phyloP scores from a whole-genome alignment of 2,797 vertebrate genomes.

The Glossophaga mutica region DNA sequence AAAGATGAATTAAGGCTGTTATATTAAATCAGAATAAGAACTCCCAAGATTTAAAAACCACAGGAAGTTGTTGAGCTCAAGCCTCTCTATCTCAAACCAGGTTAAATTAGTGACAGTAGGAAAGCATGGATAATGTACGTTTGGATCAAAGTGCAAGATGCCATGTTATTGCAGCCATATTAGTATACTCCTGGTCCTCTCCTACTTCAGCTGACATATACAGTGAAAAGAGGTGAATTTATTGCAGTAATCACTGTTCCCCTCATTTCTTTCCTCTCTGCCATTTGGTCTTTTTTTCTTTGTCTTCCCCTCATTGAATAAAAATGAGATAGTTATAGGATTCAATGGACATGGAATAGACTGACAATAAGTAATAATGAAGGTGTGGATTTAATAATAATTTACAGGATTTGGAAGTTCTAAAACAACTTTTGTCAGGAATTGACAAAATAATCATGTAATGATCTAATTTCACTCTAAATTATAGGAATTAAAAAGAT shows the following conservation, averaged over 20 bases:
- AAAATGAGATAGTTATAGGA: background rate
- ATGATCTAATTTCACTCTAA: background rate
- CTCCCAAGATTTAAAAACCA: background rate
- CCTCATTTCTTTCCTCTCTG: background rate
- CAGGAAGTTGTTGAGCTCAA: background rate
- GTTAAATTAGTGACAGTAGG: background rate
- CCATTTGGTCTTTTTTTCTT: background rate
- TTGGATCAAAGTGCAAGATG: background rate
- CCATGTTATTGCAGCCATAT: background rate
- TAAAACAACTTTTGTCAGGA: background rate
- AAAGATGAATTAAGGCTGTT: background rate
- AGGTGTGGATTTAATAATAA: background rate
- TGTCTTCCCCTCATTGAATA: background rate
- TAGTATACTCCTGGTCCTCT: background rate
- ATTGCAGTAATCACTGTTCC: accelerated
- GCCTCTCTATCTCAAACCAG: background rate
- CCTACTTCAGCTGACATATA: background rate
- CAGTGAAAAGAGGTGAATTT: background rate
- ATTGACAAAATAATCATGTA: background rate
- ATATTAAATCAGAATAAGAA: background rate
- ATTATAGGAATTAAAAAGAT: background rate
- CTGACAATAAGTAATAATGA: background rate
- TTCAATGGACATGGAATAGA: background rate
- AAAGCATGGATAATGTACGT: background rate
- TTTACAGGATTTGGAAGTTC: background rate